Evolutionary conservation across 30 jellyfish, hydroid and myxozoan species (phyloP).

Genomic region (Aurelia aurita): DNA sequence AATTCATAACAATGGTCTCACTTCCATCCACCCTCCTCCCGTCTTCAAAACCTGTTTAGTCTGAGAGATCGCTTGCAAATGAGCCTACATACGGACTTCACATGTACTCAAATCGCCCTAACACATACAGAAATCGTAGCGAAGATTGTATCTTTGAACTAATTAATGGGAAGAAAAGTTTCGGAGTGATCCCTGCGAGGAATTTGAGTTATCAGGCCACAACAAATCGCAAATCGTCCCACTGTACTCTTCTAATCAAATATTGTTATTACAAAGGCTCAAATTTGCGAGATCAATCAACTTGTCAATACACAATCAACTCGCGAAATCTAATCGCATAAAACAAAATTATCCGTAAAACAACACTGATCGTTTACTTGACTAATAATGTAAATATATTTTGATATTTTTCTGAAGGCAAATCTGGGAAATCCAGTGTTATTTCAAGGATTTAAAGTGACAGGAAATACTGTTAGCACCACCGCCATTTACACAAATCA

Average conservation of each 20-base stretch:
- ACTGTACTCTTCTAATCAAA: slow-evolving; percentile 28
- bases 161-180: too few relatives aligned
- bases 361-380: neutral
- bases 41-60: too few relatives aligned
- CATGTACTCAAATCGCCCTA: too few relatives aligned
- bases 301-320: slow-evolving; percentile 52
- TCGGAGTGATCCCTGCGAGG: too few relatives aligned
- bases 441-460: slow-evolving; percentile 3
- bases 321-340: slow-evolving; percentile 37
- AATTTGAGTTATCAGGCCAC: too few relatives aligned
- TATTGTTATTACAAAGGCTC: slow-evolving; percentile 38
- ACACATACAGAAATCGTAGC: too few relatives aligned
- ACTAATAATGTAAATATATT: neutral
- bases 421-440: neutral
- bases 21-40: too few relatives aligned
- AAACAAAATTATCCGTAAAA: slow-evolving; percentile 18
- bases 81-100: too few relatives aligned
- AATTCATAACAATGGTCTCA: too few relatives aligned
- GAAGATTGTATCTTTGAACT: too few relatives aligned
- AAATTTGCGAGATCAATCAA: slow-evolving; percentile 58
- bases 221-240: neutral
- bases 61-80: too few relatives aligned
- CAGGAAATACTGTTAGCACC: neutral
- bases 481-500: slow-evolving; percentile 11
- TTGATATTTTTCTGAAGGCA: neutral